These are phyloP conservation scores for Pseudomyrmex sp. DNA, from an alignment of 1,140 invertebrate species.

Conservation along the genomic window DNA sequence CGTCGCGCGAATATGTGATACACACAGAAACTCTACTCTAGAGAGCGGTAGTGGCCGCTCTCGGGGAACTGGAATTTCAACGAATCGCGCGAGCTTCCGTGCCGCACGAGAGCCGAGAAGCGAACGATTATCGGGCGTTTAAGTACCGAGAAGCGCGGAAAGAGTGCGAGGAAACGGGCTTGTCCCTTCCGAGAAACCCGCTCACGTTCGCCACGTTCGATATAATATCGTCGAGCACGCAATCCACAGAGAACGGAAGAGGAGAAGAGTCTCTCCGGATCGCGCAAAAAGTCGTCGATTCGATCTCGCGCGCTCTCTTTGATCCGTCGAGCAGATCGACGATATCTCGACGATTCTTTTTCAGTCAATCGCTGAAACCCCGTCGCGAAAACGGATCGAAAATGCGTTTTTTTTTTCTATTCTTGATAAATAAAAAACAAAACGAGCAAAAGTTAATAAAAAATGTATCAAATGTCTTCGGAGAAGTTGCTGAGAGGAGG, in stretches of 20 bases:
- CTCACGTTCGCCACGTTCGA: conserved; percentile 77
- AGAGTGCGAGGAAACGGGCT: conserved; percentile 62
- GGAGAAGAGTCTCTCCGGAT: conserved; percentile 67
- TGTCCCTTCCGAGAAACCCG: conserved; percentile 74
- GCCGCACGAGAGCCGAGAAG: conserved; percentile 75
- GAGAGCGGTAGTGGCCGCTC: background rate
- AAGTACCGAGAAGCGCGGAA: conserved; percentile 71
- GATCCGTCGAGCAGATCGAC: conserved; percentile 27
- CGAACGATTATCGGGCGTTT: conserved; percentile 75
- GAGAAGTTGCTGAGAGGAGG: background rate
- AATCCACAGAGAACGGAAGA: conserved; percentile 67
- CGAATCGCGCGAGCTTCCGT: conserved; percentile 67
- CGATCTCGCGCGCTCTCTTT: conserved; percentile 17
- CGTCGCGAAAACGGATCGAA: background rate
- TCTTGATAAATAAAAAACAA: conserved; percentile 4
- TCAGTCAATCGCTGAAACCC: background rate
- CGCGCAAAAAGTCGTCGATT: conserved; percentile 55
- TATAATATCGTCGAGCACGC: conserved; percentile 78
- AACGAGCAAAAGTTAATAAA: conserved; percentile 1
- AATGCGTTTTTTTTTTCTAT: background rate
- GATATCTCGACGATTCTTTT: background rate
- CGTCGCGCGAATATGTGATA: conserved; percentile 31
- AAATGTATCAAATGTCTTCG: background rate
- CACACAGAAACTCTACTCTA: background rate
- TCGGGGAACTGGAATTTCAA: conserved; percentile 67